Evolutionary conservation across 2,113 vertebrate genomes (phyloP).

Genomic region (Myrmecobius fasciatus): DNA sequence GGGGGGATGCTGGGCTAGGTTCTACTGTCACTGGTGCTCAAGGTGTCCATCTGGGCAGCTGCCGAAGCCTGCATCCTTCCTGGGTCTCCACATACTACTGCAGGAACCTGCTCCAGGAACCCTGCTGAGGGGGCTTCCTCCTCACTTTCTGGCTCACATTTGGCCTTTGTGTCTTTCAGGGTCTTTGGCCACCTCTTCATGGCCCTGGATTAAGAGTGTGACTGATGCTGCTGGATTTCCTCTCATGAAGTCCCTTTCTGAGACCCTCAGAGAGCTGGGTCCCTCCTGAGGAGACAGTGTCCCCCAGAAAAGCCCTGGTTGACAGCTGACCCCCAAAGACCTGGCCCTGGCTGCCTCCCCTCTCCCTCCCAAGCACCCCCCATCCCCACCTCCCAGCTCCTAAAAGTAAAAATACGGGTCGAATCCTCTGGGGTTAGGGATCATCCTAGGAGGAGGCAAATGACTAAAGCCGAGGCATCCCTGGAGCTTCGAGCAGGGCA

Average conservation of each 20-base stretch:
- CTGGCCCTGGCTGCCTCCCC: neutral
- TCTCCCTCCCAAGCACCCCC: neutral
- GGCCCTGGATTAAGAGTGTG: neutral
- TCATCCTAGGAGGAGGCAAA: neutral
- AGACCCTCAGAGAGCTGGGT: neutral
- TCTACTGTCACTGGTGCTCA: neutral
- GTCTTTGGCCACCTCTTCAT: neutral
- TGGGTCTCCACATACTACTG: neutral
- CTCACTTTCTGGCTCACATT: neutral
- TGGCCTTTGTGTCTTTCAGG: neutral
- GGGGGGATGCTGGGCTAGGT: neutral
- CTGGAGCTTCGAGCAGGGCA: neutral
- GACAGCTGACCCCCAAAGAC: neutral
- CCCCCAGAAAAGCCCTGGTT: neutral
- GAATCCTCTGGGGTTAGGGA: neutral
- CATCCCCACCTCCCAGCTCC: neutral
- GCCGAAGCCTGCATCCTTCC: neutral
- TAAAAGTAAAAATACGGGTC: neutral
- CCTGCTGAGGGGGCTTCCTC: neutral
- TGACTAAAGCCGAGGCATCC: neutral
- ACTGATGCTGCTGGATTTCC: neutral
- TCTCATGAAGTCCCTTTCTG: neutral
- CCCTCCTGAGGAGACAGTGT: neutral
- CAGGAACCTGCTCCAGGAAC: neutral
- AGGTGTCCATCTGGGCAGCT: neutral